phyloP scores from a whole-genome alignment of 2,888 invertebrate species.

The Augochlorella aurata region DNA sequence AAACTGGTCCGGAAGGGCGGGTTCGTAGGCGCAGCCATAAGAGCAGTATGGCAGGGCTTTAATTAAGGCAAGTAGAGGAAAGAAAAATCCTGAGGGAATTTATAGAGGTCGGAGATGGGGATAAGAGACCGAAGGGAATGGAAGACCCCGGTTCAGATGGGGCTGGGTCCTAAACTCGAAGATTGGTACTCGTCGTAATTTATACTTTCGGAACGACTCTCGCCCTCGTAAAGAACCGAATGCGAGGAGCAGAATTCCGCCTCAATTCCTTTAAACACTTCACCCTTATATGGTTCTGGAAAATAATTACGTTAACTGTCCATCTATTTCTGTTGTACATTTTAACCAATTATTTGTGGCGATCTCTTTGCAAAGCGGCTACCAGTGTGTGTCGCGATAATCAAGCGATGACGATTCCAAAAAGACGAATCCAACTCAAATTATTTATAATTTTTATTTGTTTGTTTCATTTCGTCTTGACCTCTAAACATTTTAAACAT shows the following conservation, averaged over 20 bases:
- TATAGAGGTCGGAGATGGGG: constrained; percentile 76
- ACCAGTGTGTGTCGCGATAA: too few relatives aligned
- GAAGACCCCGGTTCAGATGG: constrained; percentile 66
- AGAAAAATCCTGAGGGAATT: constrained; percentile 81
- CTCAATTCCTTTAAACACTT: constrained; percentile 75
- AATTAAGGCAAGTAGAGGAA: constrained; percentile 81
- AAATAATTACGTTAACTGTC: background rate
- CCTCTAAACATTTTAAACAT: too few relatives aligned
- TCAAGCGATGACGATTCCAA: too few relatives aligned
- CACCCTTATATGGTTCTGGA: background rate
- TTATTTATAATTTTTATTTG: too few relatives aligned
- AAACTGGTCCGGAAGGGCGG: constrained; percentile 66
- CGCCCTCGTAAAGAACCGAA: constrained; percentile 74
- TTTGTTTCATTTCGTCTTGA: too few relatives aligned
- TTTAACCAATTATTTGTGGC: too few relatives aligned
- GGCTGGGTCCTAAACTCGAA: constrained; percentile 73
- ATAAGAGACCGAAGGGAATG: constrained; percentile 68
- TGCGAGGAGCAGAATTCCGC: constrained; percentile 73
- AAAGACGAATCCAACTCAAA: too few relatives aligned
- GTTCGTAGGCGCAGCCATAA: constrained; percentile 69
- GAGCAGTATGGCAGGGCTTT: constrained; percentile 78
- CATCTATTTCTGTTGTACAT: too few relatives aligned
- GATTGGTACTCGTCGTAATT: constrained; percentile 71
- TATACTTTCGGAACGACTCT: constrained; percentile 72
- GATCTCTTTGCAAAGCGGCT: too few relatives aligned